phyloP scores from a whole-genome alignment of 2,797 vertebrate genomes.

The Myripristis murdjan region DNA sequence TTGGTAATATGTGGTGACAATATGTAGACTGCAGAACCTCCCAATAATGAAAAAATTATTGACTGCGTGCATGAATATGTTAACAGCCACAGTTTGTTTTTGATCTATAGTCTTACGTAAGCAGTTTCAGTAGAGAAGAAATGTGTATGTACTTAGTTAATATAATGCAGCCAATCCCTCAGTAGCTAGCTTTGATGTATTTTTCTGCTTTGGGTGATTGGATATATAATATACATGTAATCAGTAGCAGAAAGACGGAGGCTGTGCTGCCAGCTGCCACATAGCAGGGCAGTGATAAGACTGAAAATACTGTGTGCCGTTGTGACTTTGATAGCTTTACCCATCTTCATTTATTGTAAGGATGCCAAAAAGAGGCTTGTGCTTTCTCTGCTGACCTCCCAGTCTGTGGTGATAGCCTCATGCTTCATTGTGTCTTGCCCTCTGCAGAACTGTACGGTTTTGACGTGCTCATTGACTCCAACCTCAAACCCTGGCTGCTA shows the following conservation, averaged over 20 bases:
- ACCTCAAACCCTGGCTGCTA: slow-evolving; percentile 97
- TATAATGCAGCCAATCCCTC: slow-evolving; percentile 70
- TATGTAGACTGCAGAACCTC: slow-evolving; percentile 51
- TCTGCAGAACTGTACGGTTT: slow-evolving; percentile 96
- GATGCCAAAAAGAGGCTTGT: slow-evolving; percentile 18
- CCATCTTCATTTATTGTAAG: slow-evolving; percentile 36
- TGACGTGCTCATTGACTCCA: slow-evolving; percentile 96
- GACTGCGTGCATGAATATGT: slow-evolving; percentile 51
- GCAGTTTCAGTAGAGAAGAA: slow-evolving; percentile 65
- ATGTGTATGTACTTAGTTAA: slow-evolving; percentile 73
- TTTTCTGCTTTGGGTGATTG: slow-evolving; percentile 72
- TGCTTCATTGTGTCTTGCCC: slow-evolving; percentile 59
- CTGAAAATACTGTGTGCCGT: slow-evolving; percentile 28
- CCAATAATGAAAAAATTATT: slow-evolving; percentile 57
- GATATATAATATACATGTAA: slow-evolving; percentile 78
- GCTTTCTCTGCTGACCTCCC: slow-evolving; percentile 35
- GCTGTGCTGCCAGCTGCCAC: slow-evolving; percentile 57
- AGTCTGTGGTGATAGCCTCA: slow-evolving; percentile 37
- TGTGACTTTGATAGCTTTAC: slow-evolving; percentile 51
- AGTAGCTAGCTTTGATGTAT: slow-evolving; percentile 69
- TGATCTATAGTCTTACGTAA: slow-evolving; percentile 64
- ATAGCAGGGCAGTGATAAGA: slow-evolving; percentile 55
- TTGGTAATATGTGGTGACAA: slow-evolving; percentile 60
- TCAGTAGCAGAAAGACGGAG: slow-evolving; percentile 72
- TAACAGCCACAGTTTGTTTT: slow-evolving; percentile 58